Conservation (phyloP, 1,140 invertebrate species). For the Euwallacea fornicatus region DNA sequence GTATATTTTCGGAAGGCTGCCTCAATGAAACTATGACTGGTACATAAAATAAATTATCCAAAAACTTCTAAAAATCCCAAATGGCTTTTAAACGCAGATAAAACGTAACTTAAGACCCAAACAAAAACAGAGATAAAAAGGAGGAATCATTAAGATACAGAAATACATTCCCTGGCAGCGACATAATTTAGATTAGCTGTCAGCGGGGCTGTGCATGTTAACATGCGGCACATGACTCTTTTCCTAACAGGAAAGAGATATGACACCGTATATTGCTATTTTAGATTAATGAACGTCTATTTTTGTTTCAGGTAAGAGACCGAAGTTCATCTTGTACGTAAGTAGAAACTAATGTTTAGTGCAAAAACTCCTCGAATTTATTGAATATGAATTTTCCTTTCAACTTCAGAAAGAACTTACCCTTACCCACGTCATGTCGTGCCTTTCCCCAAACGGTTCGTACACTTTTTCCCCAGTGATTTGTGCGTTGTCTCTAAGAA, state of each 20-base stretch:
- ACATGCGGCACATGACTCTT: slow-evolving; percentile 29
- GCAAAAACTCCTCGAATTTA: slow-evolving; percentile 6
- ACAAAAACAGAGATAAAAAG: slow-evolving; percentile 37
- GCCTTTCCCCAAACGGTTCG: slow-evolving; percentile 10
- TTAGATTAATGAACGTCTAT: slow-evolving; percentile 5
- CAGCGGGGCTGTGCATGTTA: slow-evolving; percentile 26
- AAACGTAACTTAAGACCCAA: slow-evolving; percentile 31
- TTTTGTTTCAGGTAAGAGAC: slow-evolving; percentile 2
- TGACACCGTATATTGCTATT: slow-evolving; percentile 14
- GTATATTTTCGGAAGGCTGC: no score
- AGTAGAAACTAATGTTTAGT: no score
- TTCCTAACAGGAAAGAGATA: slow-evolving; percentile 14
- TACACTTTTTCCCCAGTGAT: slow-evolving; percentile 17
- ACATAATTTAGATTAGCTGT: slow-evolving; percentile 37
- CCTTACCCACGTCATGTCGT: slow-evolving; percentile 6
- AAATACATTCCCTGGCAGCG: slow-evolving; percentile 16
- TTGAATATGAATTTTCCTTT: slow-evolving; percentile 11
- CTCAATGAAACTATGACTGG: no score
- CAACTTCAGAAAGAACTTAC: background rate
- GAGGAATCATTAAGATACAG: slow-evolving; percentile 32
- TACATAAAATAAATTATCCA: slow-evolving; percentile 18
- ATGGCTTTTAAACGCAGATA: slow-evolving; percentile 30
- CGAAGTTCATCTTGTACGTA: background rate
- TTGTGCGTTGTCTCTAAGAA: slow-evolving; percentile 21
- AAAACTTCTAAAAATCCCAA: slow-evolving; percentile 24